Conservation (phyloP, 2,888 invertebrate species). For the Furcula furcula region DNA sequence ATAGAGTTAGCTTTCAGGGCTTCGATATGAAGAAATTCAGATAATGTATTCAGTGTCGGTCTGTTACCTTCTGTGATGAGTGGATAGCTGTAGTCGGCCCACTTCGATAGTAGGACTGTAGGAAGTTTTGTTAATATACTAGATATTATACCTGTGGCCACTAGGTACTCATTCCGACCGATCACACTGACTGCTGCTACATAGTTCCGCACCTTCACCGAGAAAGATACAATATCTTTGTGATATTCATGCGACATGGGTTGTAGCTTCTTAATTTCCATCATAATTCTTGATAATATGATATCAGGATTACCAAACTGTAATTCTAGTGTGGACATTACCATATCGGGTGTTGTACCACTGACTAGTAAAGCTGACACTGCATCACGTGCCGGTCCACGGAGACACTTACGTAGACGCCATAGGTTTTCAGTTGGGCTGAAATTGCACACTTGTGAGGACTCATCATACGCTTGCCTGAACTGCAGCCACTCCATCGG, state of each 20-base stretch:
- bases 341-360: conserved; percentile 8
- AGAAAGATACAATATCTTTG: conserved; percentile 19
- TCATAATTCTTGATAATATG: background rate
- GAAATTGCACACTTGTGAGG: conserved; percentile 12
- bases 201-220: conserved; percentile 20
- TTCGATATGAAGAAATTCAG: conserved; percentile 1
- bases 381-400: conserved; percentile 13
- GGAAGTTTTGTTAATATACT: conserved; percentile 20
- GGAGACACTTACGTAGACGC: conserved; percentile 15
- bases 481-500: conserved; percentile 18
- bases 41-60: background rate
- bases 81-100: conserved; percentile 23
- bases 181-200: conserved; percentile 15
- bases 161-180: conserved; percentile 14
- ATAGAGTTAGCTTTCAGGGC: background rate
- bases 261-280: conserved; percentile 4
- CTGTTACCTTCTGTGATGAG: background rate
- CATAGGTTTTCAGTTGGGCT: conserved; percentile 15
- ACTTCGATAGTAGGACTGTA: conserved; percentile 18
- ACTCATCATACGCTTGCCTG: conserved; percentile 9
- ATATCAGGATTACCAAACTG: conserved; percentile 9
- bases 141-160: conserved; percentile 8
- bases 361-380: conserved; percentile 14
- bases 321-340: conserved; percentile 11
- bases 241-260: conserved; percentile 15